Evolutionary conservation across 2,888 invertebrate genomes (phyloP).

Genomic region (Coremacera marginata): DNA sequence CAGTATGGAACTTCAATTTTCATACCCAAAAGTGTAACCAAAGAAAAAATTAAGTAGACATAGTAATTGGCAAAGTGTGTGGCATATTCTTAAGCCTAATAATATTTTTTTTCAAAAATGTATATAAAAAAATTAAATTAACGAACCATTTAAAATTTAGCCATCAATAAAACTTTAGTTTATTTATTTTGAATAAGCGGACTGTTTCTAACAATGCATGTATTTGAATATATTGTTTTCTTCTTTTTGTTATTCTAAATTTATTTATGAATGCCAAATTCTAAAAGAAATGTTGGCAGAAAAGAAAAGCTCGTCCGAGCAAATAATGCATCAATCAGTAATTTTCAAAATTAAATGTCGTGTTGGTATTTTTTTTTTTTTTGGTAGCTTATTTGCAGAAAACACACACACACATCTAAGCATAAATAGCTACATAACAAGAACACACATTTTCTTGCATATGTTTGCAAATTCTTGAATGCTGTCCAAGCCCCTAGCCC

Average conservation of each 20-base stretch:
- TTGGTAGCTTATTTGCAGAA: no score
- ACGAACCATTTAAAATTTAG: not conserved
- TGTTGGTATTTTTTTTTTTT: not conserved
- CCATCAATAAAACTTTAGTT: not conserved
- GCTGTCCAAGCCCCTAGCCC: not conserved
- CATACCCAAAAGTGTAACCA: no score
- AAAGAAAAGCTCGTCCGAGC: not conserved
- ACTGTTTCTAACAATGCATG: no score
- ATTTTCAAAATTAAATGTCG: conserved; percentile 4
- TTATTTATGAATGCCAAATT: not conserved
- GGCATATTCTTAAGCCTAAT: no score
- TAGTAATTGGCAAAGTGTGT: no score
- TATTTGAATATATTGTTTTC: not conserved
- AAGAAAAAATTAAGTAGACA: no score
- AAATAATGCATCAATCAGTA: conserved; percentile 23
- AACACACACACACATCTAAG: not conserved
- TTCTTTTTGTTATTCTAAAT: not conserved
- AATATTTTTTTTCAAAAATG: no score
- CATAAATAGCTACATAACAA: not conserved
- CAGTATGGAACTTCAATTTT: no score
- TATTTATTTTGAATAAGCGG: not conserved
- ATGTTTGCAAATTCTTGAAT: not conserved
- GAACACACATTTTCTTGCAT: not conserved
- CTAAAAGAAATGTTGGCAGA: not conserved
- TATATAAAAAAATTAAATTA: not conserved